Conservation (phyloP, 2,113 vertebrate species). For the Festucalex cinctus region DNA sequence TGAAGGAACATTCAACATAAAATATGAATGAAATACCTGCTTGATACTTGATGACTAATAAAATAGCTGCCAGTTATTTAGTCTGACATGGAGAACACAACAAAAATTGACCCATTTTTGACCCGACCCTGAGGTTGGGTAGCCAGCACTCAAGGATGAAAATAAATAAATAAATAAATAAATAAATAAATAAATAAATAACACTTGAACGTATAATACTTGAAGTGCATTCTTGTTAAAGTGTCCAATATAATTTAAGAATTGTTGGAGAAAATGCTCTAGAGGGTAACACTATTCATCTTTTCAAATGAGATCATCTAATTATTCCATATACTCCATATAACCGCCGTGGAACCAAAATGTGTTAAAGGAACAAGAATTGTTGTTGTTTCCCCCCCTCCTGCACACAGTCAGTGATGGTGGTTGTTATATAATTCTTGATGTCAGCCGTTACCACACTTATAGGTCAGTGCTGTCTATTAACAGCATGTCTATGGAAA, state of each 20-base stretch:
- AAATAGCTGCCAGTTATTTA: neutral
- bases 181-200: neutral
- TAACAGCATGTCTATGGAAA: constrained; percentile 70
- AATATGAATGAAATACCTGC: neutral
- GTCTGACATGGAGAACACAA: neutral
- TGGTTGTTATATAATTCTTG: constrained; percentile 51
- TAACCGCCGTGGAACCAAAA: constrained; percentile 28
- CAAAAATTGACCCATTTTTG: neutral
- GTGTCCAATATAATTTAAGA: neutral
- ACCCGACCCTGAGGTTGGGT: neutral
- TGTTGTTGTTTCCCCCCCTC: neutral
- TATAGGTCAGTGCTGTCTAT: constrained; percentile 68
- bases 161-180: neutral
- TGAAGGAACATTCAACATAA: too few species aligned
- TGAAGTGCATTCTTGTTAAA: neutral
- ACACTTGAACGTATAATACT: neutral
- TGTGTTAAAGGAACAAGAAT: constrained; percentile 19
- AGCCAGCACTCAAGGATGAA: neutral
- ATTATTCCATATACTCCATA: constrained; percentile 41
- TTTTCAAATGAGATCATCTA: constrained; percentile 38
- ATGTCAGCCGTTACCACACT: constrained; percentile 55
- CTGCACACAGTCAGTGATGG: constrained; percentile 31
- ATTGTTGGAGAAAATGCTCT: neutral
- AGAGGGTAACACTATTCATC: too few species aligned
- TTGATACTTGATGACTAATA: neutral